Percentiles rank a stretch among this genome's conserved stretches.
Conservation (phyloP, 2,888 invertebrate species). For the Xylota sylvarum region DNA sequence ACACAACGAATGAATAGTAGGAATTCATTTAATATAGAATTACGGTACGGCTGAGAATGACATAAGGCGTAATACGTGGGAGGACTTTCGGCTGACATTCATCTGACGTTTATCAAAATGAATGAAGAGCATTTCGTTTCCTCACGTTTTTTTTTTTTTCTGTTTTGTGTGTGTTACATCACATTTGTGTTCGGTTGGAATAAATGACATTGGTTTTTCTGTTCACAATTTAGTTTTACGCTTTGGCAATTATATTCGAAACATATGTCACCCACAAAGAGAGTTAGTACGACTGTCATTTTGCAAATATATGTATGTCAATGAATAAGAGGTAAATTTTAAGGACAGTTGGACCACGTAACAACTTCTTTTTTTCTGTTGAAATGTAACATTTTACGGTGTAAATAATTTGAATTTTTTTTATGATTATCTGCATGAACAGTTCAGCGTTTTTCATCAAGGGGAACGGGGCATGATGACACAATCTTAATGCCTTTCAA, state of each 20-base stretch:
- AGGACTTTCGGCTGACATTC: constrained; percentile 48
- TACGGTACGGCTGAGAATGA: constrained; percentile 34
- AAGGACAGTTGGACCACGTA: too few species aligned
- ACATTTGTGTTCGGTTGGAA: not conserved
- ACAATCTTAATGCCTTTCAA: too few species aligned
- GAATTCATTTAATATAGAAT: constrained; percentile 50
- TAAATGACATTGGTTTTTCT: not conserved
- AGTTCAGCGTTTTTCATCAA: too few species aligned
- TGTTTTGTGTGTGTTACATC: constrained; percentile 3
- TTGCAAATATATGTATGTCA: too few species aligned
- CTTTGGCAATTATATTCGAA: constrained; percentile 12
- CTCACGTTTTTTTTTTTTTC: not conserved
- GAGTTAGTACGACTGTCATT: not conserved
- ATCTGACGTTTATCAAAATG: constrained; percentile 65
- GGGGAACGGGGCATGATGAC: too few species aligned
- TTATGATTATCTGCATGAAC: too few species aligned
- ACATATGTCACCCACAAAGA: constrained; percentile 16
- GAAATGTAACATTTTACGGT: too few species aligned
- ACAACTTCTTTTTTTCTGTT: too few species aligned
- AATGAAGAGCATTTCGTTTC: constrained; percentile 31
- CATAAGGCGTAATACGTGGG: constrained; percentile 51
- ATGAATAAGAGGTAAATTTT: too few species aligned
- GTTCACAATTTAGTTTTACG: constrained; percentile 25
- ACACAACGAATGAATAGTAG: constrained; percentile 44
- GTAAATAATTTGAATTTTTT: too few species aligned